Conservation (phyloP, 1,140 invertebrate genomes). For the Magallana gigas region DNA sequence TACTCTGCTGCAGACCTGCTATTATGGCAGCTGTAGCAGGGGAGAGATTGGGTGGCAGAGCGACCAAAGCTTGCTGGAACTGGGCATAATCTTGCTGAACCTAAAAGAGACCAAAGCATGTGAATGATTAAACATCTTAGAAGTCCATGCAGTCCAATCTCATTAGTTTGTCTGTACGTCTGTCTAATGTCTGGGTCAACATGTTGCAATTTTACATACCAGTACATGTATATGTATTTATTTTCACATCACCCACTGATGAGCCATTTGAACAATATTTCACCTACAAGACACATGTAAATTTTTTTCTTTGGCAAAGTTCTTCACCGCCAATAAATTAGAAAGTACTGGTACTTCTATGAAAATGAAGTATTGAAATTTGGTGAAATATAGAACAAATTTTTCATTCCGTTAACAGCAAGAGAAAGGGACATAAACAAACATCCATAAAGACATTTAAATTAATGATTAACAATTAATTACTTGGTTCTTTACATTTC, state of each 20-base stretch:
- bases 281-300: not conserved
- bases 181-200: not conserved
- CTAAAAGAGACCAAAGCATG: constrained; percentile 71
- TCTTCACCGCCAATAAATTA: no score
- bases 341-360: no score
- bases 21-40: constrained; percentile 70
- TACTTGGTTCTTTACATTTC: no score
- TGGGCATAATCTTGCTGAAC: constrained; percentile 86
- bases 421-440: no score
- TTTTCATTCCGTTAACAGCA: not conserved
- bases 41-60: constrained; percentile 70
- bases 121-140: constrained; percentile 28
- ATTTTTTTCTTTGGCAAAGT: no score
- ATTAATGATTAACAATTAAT: no score
- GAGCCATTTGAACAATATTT: not conserved
- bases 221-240: not conserved
- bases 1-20: constrained; percentile 75
- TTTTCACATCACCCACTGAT: not conserved
- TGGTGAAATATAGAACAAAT: not conserved
- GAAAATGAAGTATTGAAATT: not conserved
- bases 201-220: not conserved
- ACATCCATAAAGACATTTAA: no score
- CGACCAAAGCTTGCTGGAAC: constrained; percentile 81
- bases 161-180: not conserved
- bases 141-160: constrained; percentile 16